These are phyloP conservation scores for Danaus melanippus DNA, from an alignment of 1,140 invertebrate species.

Conservation along the genomic window DNA sequence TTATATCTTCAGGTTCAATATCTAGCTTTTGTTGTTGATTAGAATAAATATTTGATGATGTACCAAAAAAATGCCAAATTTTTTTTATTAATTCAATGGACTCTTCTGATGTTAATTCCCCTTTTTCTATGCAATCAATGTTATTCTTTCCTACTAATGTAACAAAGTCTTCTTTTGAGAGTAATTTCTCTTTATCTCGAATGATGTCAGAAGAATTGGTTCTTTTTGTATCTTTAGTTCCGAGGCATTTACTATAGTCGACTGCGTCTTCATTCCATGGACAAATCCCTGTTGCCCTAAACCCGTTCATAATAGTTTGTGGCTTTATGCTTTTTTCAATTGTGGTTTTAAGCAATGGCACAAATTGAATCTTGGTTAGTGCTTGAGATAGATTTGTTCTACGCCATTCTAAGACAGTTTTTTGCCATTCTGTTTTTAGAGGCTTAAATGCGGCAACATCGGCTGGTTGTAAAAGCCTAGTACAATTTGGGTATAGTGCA, in stretches of 20 bases:
- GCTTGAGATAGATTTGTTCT: no score
- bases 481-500: no score
- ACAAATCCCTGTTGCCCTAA: conserved; percentile 6
- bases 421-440: no score
- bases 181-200: conserved; percentile 3
- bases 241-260: conserved; percentile 12
- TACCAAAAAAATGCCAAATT: conserved; percentile 13
- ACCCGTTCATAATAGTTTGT: no score
- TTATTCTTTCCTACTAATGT: conserved; percentile 10
- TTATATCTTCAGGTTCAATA: no score
- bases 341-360: no score
- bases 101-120: conserved; percentile 11
- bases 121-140: conserved; percentile 9
- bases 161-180: conserved; percentile 12
- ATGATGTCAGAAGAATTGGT: conserved; percentile 1
- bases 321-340: no score
- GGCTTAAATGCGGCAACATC: no score
- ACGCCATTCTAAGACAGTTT: no score
- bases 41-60: conserved; percentile 6
- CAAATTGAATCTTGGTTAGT: no score
- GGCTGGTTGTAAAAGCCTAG: no score
- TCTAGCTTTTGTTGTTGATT: no score
- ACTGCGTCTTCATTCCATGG: conserved; percentile 13
- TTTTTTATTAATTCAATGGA: conserved; percentile 7
- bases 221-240: conserved; percentile 4